Base-by-base conservation (phyloP, 2,113 vertebrate genomes). In the Rattus rattus region DNA sequence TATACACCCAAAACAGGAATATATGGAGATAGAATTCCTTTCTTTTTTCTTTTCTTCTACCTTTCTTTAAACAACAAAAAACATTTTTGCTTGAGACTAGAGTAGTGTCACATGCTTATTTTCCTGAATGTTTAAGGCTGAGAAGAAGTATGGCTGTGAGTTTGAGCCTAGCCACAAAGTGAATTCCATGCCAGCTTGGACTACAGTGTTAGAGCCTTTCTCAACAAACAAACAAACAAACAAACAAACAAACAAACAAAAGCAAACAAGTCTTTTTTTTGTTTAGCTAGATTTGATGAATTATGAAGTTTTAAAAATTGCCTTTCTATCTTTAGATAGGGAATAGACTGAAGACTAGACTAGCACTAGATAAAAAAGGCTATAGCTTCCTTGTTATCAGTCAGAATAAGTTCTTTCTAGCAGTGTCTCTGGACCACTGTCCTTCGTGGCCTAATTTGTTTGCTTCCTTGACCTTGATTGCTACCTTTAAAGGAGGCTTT, bases 401-500 rank as follows among this genome's bases (percentile, higher is more conserved):
- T 59, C 19, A 83, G 47, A 96, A 87, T 88, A 96, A 88, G 96
- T 86, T 43, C 76, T 89, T 95, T 96, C 92, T 69, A 94, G 85
- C 39, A 94, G 43, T 86, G 85, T 69, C 65, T 92, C n/a, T 79
- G 49, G 77, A 87, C 61, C 67, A 84, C 81, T 4, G 1, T 91
- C 73, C 33, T 87, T 20, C 94, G 83, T 65, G 70, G 52, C 92
- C 52, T 97, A 95, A 96, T 97, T 97, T 95, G 19, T 79, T 95
- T 95, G 91, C 61, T 83, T 96, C 81, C 67, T 63, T 83, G 67
- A 94, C 91, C 95, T 92, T 95, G 88, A 97, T 98, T 97, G 61
- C 95, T 97, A 94, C 88, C 73, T 97, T 94, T 54, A 59, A 33
- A 73, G 19, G 67, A 95, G 17, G 10, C 8, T 67, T 89, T 91